These are phyloP conservation scores for Diaperis boleti DNA, from an alignment of 2,888 invertebrate species.

Conservation along the genomic window DNA sequence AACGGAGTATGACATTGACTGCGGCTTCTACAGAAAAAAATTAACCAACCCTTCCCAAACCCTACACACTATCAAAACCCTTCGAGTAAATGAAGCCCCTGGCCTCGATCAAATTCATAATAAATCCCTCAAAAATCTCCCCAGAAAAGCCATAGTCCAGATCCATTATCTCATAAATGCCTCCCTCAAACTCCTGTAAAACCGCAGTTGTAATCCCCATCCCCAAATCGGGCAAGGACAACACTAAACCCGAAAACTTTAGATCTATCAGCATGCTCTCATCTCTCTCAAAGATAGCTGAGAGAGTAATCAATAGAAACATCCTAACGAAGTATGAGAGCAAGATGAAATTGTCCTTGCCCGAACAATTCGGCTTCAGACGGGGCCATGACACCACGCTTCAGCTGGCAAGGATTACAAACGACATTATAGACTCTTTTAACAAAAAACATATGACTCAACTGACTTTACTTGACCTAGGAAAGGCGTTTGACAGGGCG, in stretches of 20 bases:
- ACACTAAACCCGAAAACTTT: constrained; percentile 40
- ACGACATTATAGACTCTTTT: constrained; percentile 22
- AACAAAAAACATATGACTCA: constrained; percentile 16
- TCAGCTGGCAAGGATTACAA: constrained; percentile 22
- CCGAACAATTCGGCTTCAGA: constrained; percentile 39
- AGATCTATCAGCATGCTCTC: constrained; percentile 46
- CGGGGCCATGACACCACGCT: constrained; percentile 26
- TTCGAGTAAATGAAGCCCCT: constrained; percentile 22
- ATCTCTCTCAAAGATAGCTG: constrained; percentile 46
- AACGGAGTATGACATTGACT: not conserved
- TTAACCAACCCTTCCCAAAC: not conserved
- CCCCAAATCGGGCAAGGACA: constrained; percentile 41
- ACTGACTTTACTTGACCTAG: constrained; percentile 20
- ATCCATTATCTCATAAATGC: constrained; percentile 39
- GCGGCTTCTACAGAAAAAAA: not conserved
- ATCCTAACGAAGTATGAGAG: constrained; percentile 1
- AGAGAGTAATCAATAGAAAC: constrained; percentile 45
- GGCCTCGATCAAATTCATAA: constrained; percentile 26
- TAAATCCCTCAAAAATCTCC: constrained; percentile 31
- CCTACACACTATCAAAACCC: not conserved
- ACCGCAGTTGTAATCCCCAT: constrained; percentile 40
- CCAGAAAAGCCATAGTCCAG: constrained; percentile 28
- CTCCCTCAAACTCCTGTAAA: constrained; percentile 34
- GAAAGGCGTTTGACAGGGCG: constrained; percentile 35
- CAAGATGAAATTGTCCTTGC: constrained; percentile 6